Base-by-base conservation (phyloP, 1,140 invertebrate genomes). In the Druon quercuslanigerum region DNA sequence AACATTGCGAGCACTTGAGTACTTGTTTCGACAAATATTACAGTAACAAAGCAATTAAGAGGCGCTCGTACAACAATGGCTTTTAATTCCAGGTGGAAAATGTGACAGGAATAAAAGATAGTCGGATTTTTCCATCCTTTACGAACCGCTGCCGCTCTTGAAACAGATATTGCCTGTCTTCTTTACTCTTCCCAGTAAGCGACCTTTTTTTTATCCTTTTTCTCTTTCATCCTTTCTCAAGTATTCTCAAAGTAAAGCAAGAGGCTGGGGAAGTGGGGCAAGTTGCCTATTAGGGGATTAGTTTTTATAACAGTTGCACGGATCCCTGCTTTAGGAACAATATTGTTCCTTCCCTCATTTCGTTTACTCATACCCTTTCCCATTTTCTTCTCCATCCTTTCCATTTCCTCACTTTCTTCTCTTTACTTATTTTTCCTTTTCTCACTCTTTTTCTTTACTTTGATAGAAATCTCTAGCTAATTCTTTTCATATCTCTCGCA, bases 221-320 rank as follows among this genome's bases (percentile, higher is more conserved):
- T 46, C 9, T 54, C 52, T 8, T 17, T 19, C 7, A n/a, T 19
- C 17, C n/a, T 16, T 54, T 54, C n/a, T 54, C 52, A 54, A 54
- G n/a, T 54, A 54, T 54, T 54, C 52, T 9, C 2, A 11, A 9
- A 54, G 17, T 9, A 54, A 8, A 52, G n/a, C 13, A 52, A 54
- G 52, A 17, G 17, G 16, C 52, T 54, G 5, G 52, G 16, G 17
- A 54, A 17, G n/a, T 54, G n/a, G 52, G 19, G 52, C 52, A 19
- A 19, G 52, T 54, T 54, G 52, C 52, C 52, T 54, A 54, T 54
- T 54, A 54, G 16, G n/a, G 5, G 52, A 54, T 54, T 54, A 54
- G 52, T 54, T 54, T 54, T 19, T 54, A 54, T 54, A 54, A 17
- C 17, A 54, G 52, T 54, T 54, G 52, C 52, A 54, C 52, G 5